Base-by-base conservation (phyloP, 53 echinoderm and acorn worm species). In the Arbacia lixula region DNA sequence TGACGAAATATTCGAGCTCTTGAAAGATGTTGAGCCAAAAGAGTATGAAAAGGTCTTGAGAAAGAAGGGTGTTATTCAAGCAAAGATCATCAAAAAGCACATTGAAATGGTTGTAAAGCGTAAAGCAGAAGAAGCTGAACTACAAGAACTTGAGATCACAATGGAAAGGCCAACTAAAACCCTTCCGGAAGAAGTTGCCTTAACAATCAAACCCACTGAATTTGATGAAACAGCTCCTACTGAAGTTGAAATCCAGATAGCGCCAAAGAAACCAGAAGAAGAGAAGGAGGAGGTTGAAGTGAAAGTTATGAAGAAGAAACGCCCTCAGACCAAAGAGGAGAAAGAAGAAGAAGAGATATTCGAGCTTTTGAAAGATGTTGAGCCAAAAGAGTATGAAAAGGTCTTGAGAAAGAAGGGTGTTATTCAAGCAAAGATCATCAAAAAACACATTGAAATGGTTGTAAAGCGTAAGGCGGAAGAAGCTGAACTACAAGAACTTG, bases 311-410 rank as follows among this genome's bases (percentile, higher is more conserved):
- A 22, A 60, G 21, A 24, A 60, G 60, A 60, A 60, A 24, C 19
- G 25, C 1, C n/a, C 60, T 20, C 1, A 17, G 25, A 60, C 60
- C 19, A 46, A 46, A 46, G 14, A 14, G 14, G 49, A 14, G 14
- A 46, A 46, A 46, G 49, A 51, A 30, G 26, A 24, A 51, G 6
- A 26, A 14, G 9, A 91, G 64, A 75, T 91, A 38, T 81, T 71
- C 75, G 91, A 91, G 30, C 57, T 91, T 75, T 72, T 92, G 10
- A 88, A 60, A 86, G 71, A 92, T 54, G 92, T 72, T 33, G 25
- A 89, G 40, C 61, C 61, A 11, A 32, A 60, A 34, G 49, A 88
- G 36, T 91, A 88, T 31, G 91, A 86, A n/a, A 60, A 53, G 78
- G 61, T 60, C 12, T 60, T 60, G 29, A 60, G 61, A 16, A 60